These are phyloP conservation scores for Elaphurus davidianus DNA, from an alignment of 2,113 vertebrate genomes.

Conservation along the genomic window DNA sequence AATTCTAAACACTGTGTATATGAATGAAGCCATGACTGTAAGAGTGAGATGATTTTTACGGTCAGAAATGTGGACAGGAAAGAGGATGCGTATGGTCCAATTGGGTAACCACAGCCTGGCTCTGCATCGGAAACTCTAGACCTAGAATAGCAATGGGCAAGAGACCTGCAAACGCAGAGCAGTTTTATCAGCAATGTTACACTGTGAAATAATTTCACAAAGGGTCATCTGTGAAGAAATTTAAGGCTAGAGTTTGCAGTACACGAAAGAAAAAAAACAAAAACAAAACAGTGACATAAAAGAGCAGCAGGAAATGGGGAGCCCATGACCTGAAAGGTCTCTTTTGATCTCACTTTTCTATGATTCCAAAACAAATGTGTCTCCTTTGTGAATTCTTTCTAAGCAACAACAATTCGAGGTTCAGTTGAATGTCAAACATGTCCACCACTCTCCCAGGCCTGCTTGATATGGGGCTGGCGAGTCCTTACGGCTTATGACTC, in stretches of 20 bases:
- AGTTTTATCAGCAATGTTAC: neutral
- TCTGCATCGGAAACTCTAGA: neutral
- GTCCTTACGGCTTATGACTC: neutral
- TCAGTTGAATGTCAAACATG: neutral
- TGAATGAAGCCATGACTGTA: neutral
- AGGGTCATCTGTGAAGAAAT: neutral
- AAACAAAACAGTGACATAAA: neutral
- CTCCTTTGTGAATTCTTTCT: slow-evolving; percentile 1
- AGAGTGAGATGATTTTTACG: neutral
- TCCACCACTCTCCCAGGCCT: neutral
- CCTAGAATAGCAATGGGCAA: neutral
- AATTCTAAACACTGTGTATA: neutral
- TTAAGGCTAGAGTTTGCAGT: neutral
- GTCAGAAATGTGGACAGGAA: neutral
- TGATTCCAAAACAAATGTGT: slow-evolving; percentile 42
- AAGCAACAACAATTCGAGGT: neutral
- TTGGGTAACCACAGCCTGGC: neutral
- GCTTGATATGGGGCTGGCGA: neutral
- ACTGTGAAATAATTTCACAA: neutral
- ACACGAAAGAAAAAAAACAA: neutral
- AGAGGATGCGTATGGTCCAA: neutral
- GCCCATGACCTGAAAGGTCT: neutral
- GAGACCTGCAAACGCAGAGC: neutral
- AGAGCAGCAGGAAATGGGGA: neutral
- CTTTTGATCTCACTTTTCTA: slow-evolving; percentile 32